These are phyloP conservation scores for Crotophaga sulcirostris DNA, from an alignment of 2,113 vertebrate species.

Conservation along the genomic window DNA sequence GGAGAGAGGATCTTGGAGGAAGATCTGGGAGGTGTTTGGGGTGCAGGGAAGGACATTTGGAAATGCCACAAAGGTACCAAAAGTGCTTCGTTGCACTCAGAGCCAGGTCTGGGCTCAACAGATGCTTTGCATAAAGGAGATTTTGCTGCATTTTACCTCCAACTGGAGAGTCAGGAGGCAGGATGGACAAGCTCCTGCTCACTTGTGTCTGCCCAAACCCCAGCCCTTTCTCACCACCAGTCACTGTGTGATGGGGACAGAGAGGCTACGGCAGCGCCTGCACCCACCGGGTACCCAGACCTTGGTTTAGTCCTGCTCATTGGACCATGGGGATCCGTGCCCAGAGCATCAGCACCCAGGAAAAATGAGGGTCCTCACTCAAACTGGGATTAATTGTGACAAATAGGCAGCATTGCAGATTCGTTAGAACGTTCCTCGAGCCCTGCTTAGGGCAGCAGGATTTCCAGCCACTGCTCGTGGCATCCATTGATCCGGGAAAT, in stretches of 20 bases:
- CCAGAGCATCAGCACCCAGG: neutral
- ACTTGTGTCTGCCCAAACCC: neutral
- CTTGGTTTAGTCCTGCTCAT: neutral
- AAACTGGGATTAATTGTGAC: neutral
- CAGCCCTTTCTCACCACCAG: neutral
- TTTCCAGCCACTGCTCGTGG: neutral
- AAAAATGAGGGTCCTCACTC: rapidly evolving
- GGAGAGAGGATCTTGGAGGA: neutral
- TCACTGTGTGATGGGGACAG: rapidly evolving
- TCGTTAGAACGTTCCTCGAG: neutral
- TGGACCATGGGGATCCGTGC: neutral
- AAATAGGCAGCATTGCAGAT: neutral
- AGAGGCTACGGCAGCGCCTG: neutral
- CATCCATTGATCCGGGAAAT: neutral
- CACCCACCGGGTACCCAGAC: rapidly evolving
- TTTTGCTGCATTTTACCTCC: neutral
- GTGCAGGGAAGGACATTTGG: rapidly evolving
- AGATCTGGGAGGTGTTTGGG: neutral
- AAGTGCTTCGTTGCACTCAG: neutral
- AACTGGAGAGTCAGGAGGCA: rapidly evolving
- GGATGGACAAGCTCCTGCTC: neutral
- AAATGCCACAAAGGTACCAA: neutral
- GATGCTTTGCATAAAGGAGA: neutral
- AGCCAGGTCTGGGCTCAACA: neutral
- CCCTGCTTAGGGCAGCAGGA: neutral